Conservation (phyloP, 2,113 vertebrate species). For the Scopus umbretta region DNA sequence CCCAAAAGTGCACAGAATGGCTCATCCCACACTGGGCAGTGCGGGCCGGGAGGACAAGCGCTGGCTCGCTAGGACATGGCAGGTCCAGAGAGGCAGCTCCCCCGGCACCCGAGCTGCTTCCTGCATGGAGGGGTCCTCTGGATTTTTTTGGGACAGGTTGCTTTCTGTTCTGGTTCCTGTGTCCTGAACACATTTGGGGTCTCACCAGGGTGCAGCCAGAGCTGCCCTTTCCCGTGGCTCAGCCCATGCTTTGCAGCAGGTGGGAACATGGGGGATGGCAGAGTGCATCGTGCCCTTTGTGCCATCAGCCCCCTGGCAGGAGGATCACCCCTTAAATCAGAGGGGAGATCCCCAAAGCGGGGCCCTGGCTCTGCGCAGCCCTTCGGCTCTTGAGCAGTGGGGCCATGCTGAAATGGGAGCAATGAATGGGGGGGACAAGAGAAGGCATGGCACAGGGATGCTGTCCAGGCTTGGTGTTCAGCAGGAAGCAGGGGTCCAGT, state of each 20-base stretch:
- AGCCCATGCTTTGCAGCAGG: not conserved
- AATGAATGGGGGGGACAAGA: not conserved
- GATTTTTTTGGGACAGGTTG: not conserved
- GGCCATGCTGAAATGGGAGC: not conserved
- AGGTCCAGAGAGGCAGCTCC: not conserved
- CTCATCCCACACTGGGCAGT: accelerated
- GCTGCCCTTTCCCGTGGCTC: not conserved
- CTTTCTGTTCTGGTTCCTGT: not conserved
- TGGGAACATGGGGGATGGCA: not conserved
- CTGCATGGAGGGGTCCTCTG: not conserved
- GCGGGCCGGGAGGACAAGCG: not conserved
- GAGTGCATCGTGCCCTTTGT: not conserved
- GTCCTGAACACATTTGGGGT: not conserved
- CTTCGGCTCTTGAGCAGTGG: not conserved
- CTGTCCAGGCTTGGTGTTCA: accelerated
- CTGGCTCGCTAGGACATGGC: not conserved
- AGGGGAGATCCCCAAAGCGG: not conserved
- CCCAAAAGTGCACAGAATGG: accelerated
- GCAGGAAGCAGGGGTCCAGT: accelerated
- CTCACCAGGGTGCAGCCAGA: accelerated
- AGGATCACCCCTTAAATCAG: not conserved
- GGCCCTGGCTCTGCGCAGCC: not conserved
- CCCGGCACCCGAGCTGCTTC: not conserved
- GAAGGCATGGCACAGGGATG: not conserved
- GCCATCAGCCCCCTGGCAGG: not conserved